Evolutionary conservation across 2,797 vertebrate genomes (phyloP), one percentile per base, ranked within the genome.

Genomic region (Buceros bicornis): DNA sequence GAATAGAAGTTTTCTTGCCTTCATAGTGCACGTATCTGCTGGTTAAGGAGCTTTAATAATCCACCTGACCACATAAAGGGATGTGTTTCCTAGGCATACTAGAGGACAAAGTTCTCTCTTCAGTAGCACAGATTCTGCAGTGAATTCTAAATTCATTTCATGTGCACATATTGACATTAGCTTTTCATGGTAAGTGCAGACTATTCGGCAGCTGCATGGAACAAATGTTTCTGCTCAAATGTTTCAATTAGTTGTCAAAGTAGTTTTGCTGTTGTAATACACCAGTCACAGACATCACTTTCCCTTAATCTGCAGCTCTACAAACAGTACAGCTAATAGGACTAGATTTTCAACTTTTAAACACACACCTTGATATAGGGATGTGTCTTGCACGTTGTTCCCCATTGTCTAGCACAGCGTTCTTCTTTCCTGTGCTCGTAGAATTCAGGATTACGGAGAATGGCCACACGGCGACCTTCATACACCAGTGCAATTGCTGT

Each of bases 341-440:
- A 80, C 8, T n/a, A 62, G 13, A 53, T 45, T 45, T 73, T 69
- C 64, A 84, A 11, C 35, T 61, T 70, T 40, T 28, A 77, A 40
- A 69, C 19, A 69, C 88, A 78, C 8, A 99, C 99, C 99, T 99
- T 99, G 96, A 99, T 99, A 95, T 99, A 99, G 3, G 99, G 99
- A 95, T 99, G 99, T n/a, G 99, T 99, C 96, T 99, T 99, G 98
- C 99, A 99, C 1, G 98, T 99, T 1, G 99, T 99, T 62, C 99
- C 99, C 99, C 99, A 99, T 64, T 99, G 99, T 57, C 99, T 98
- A 65, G 99, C 99, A 72, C 99, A 99, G 35, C 99, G 99, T 40
- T 99, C 99, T 92, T 99, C 99, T 89, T 99, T 99, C 94, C 99
- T 98, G 91, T 99, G 99, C 80, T 99, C 99, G 0, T 99, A 99